These are phyloP conservation scores for Habropoda laboriosa DNA, from an alignment of 1,140 invertebrate genomes.

Conservation along the genomic window DNA sequence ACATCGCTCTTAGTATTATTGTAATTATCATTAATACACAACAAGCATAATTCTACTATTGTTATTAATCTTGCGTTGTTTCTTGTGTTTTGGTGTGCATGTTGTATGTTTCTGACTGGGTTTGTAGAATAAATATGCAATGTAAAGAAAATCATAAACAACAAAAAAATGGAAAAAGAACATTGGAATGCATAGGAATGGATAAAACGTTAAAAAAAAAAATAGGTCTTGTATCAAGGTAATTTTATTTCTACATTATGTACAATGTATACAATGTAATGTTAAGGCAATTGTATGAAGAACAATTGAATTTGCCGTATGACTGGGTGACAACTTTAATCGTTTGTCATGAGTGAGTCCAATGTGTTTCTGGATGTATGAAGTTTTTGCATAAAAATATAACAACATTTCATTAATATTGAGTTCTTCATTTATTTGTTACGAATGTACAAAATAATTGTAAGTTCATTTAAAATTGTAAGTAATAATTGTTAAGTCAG, in stretches of 20 bases:
- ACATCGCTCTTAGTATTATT: conserved; percentile 14
- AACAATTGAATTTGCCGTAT: neutral
- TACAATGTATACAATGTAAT: neutral
- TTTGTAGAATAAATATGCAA: neutral
- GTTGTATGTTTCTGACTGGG: neutral
- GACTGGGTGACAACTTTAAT: neutral
- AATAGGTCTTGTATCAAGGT: neutral
- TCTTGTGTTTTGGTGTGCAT: neutral
- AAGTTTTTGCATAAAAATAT: conserved; percentile 48
- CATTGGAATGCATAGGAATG: neutral
- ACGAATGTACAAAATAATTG: no score
- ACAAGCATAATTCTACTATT: neutral
- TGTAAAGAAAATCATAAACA: neutral
- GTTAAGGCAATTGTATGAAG: neutral
- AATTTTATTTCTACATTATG: conserved; percentile 1
- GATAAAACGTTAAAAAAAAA: neutral
- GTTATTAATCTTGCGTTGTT: neutral
- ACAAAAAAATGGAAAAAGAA: neutral
- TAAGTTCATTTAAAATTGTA: no score
- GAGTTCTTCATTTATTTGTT: conserved; percentile 17
- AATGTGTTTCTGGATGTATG: neutral
- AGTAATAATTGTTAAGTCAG: no score
- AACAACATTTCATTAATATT: conserved; percentile 12
- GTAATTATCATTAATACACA: neutral
- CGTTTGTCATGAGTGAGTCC: conserved; percentile 28